Evolutionary conservation across 2,113 vertebrate genomes (phyloP).

Genomic region (Guaruba guarouba): DNA sequence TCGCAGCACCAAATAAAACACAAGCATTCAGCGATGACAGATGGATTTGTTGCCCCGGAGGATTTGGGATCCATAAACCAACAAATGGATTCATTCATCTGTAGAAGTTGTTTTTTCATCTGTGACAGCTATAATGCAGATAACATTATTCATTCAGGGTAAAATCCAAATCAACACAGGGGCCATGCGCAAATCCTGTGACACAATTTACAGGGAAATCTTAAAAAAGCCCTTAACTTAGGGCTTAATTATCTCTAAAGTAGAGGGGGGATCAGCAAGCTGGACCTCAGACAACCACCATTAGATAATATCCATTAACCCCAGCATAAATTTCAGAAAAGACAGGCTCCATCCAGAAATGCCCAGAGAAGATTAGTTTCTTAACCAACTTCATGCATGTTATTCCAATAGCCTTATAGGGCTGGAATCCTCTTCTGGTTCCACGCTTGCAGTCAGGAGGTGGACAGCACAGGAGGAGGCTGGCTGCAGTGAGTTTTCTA

Average conservation of each 20-base stretch:
- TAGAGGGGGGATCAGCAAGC: not conserved
- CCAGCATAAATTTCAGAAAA: not conserved
- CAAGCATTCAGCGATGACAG: conserved; percentile 41
- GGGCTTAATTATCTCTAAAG: not conserved
- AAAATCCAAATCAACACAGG: conserved; percentile 35
- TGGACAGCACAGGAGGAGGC: not conserved
- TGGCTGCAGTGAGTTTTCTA: not conserved
- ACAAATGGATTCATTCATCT: conserved; percentile 70
- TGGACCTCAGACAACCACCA: fast-evolving
- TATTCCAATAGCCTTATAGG: not conserved
- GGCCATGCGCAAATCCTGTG: not conserved
- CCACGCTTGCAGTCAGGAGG: not conserved
- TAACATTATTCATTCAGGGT: conserved; percentile 62
- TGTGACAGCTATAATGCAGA: conserved; percentile 66
- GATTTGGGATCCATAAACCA: conserved; percentile 68
- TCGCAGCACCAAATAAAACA: conserved; percentile 55
- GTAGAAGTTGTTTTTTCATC: conserved; percentile 68
- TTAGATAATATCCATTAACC: not conserved
- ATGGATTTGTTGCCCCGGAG: conserved; percentile 58
- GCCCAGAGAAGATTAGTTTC: not conserved
- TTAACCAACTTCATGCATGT: not conserved
- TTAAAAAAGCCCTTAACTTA: not conserved
- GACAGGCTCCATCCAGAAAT: not conserved
- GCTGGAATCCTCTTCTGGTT: not conserved
- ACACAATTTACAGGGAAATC: not conserved